Percentiles rank a stretch among this genome's conserved stretches.
phyloP scores from a whole-genome alignment of 2,113 vertebrate genomes.

The Lipotes vexillifer region DNA sequence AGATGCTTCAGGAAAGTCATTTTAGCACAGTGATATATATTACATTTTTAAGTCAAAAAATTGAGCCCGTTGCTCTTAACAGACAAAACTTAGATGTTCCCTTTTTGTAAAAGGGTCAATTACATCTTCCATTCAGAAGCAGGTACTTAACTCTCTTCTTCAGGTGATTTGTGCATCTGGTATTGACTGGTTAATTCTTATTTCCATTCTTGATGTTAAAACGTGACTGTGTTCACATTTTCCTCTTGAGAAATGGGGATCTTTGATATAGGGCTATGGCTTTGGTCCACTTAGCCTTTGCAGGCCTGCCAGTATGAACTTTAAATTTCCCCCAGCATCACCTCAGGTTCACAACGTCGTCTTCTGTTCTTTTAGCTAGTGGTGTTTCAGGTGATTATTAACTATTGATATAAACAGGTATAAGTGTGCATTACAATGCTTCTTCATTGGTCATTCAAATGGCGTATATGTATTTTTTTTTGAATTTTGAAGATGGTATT shows the following conservation, averaged over 20 bases:
- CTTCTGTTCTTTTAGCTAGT: slow-evolving; percentile 28
- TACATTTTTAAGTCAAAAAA: slow-evolving; percentile 59
- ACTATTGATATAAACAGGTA: background rate
- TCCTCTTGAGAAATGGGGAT: slow-evolving; percentile 41
- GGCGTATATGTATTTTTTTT: slow-evolving; percentile 26
- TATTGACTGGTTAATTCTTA: slow-evolving; percentile 49
- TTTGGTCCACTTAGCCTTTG: slow-evolving; percentile 26
- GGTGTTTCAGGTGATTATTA: slow-evolving; percentile 29
- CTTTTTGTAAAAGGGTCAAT: slow-evolving; percentile 67
- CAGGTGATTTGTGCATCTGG: slow-evolving; percentile 54
- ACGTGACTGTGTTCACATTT: slow-evolving; percentile 42
- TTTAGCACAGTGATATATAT: slow-evolving; percentile 56
- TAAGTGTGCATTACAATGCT: background rate
- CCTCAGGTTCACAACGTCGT: background rate
- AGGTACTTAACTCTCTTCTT: slow-evolving; percentile 50
- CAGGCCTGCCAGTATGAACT: background rate
- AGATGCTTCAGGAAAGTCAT: slow-evolving; percentile 50
- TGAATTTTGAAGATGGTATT: slow-evolving; percentile 50
- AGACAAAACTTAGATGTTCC: slow-evolving; percentile 54
- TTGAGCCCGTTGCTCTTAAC: slow-evolving; percentile 57
- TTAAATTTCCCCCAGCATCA: background rate
- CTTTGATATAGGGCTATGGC: background rate
- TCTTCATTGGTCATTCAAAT: slow-evolving; percentile 35
- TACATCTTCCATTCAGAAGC: slow-evolving; percentile 58
- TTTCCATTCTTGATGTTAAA: slow-evolving; percentile 44